Evolutionary conservation across 2,888 invertebrate genomes (phyloP).

Genomic region (Pandemis corylana): DNA sequence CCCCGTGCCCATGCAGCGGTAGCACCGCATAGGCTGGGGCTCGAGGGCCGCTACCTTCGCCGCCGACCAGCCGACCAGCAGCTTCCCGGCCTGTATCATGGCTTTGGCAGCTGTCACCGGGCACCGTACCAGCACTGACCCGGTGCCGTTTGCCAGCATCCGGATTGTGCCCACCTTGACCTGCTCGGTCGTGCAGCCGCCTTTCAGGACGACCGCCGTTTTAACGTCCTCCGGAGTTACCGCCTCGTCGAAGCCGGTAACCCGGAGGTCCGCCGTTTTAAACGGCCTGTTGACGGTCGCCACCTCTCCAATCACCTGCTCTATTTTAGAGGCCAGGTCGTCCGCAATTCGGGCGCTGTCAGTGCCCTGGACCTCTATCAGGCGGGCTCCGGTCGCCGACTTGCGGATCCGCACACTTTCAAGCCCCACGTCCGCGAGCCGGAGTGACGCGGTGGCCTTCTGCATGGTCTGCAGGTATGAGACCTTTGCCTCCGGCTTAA

Average conservation of each 20-base stretch:
- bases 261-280: neutral
- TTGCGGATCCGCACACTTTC: too few species aligned
- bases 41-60: neutral
- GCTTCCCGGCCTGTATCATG: neutral
- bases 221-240: neutral
- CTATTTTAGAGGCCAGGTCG: too few species aligned
- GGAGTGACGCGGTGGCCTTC: too few species aligned
- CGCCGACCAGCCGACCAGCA: neutral
- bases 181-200: neutral
- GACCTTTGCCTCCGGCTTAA: too few species aligned
- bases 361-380: too few species aligned
- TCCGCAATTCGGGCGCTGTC: too few species aligned
- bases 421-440: too few species aligned
- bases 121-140: neutral
- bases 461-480: too few species aligned
- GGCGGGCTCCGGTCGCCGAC: too few species aligned
- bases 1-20: neutral
- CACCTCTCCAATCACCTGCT: neutral
- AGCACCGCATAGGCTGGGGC: neutral
- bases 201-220: neutral
- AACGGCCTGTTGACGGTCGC: neutral
- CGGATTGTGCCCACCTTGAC: neutral
- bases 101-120: neutral
- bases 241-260: neutral
- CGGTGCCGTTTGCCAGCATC: neutral